Base-by-base conservation (phyloP, 2,797 vertebrate species). In the Gambusia yucatana region DNA sequence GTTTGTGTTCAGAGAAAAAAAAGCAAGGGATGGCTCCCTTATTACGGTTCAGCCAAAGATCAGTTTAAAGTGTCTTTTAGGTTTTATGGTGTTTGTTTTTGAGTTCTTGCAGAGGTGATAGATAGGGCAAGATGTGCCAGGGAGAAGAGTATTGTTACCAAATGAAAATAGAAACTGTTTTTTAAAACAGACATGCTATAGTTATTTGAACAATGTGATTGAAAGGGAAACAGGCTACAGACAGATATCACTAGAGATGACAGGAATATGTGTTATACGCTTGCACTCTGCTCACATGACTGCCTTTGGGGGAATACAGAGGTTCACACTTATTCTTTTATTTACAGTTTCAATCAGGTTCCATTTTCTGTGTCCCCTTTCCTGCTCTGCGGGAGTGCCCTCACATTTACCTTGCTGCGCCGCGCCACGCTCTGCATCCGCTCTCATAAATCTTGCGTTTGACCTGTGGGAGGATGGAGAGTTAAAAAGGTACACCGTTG, bases 41-140 rank as follows among this genome's bases (percentile, higher is more conserved):
- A 82, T 91, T 92, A 88, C 73, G 76, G 78, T 85, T 88, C 82
- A 86, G 86, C 76, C 57, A 70, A 83, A 84, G 80, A 93, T 94
- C 91, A 84, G 84, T 94, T 94, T 89, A 81, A 82, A 92, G 84
- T 84, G 88, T 78, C 85, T 87, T 77, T 85, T 83, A 81, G 90
- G 76, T 87, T 90, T 89, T 86, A 81, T 77, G 33, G 75, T 87
- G 86, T 91, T 94, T 92, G 89, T 91, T 91, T 92, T 91, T 61
- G 84, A 89, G 81, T 87, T 86, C 83, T 77, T 76, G 73, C 71
- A 39, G 78, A 75, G 77, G 77, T 86, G 81, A 80, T 80, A 57
- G 81, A 85, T 86, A 84, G 76, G 82, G 70, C 78, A 71, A 87
- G 82, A 94, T 93, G 87, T 85, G 72, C 59, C 79, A 83, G 82